Conservation (phyloP, 2,113 vertebrate species). For the Gila orcuttii region DNA sequence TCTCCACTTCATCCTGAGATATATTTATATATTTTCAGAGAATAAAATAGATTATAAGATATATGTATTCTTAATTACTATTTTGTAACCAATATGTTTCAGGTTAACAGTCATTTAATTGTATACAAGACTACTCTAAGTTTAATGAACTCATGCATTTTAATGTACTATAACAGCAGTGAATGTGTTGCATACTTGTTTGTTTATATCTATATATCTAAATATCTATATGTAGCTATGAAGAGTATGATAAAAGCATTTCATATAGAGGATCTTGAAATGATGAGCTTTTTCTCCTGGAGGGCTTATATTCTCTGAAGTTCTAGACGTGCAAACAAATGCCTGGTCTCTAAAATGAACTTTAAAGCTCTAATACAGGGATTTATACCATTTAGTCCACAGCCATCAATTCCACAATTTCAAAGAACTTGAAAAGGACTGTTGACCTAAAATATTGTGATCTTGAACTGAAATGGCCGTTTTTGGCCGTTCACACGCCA, state of each 20-base stretch:
- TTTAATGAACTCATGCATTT: conserved; percentile 35
- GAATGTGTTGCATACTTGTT: conserved; percentile 65
- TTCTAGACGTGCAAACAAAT: not conserved
- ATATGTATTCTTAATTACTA: conserved; percentile 70
- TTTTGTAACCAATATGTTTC: conserved; percentile 75
- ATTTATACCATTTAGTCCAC: not conserved
- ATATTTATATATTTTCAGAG: conserved; percentile 73
- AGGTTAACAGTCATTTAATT: conserved; percentile 41
- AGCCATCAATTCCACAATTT: not conserved
- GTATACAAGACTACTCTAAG: conserved; percentile 18
- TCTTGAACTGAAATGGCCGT: not conserved
- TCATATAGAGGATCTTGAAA: conserved; percentile 16
- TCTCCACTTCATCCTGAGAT: conserved; percentile 31
- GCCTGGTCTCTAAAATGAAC: not conserved
- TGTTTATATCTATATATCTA: conserved; percentile 54
- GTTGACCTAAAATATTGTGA: not conserved
- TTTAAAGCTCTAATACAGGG: not conserved
- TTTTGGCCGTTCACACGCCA: not conserved
- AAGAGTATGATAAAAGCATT: conserved; percentile 36
- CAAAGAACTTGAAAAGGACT: not conserved
- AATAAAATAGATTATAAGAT: conserved; percentile 59
- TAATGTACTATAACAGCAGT: conserved; percentile 60
- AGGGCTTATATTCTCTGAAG: not conserved
- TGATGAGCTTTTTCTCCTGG: not conserved
- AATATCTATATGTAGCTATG: conserved; percentile 43